Percentiles rank a stretch among this genome's conserved stretches.
Evolutionary conservation across 2,797 vertebrate species (phyloP).

Genomic region (Poeciliopsis presidionis): DNA sequence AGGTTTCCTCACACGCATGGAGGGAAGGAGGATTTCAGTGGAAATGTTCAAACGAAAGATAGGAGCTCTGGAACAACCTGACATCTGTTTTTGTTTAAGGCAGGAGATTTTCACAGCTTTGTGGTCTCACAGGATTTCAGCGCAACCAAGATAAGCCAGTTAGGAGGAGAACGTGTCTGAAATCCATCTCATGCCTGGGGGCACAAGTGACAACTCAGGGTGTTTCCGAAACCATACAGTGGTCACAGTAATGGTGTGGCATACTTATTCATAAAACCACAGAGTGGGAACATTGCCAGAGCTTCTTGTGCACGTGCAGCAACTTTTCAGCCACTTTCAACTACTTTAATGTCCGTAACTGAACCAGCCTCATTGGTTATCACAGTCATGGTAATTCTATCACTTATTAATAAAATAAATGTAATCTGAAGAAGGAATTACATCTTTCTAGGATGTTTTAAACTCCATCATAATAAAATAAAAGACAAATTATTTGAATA

Average conservation of each 20-base stretch:
- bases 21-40: conserved; percentile 61
- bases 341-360: not conserved
- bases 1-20: conserved; percentile 43
- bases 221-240: conserved; percentile 52
- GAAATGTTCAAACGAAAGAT: conserved; percentile 64
- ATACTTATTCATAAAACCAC: conserved; percentile 44
- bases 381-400: not conserved
- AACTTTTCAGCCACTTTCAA: conserved; percentile 3
- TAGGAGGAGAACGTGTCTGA: conserved; percentile 78
- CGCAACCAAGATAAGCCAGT: conserved; percentile 76
- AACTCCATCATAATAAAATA: not conserved
- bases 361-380: not conserved
- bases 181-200: conserved; percentile 68
- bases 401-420: too few species aligned
- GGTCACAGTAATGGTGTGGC: conserved; percentile 49
- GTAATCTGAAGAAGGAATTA: not conserved
- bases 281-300: conserved; percentile 33
- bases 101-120: conserved; percentile 70
- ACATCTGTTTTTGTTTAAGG: conserved; percentile 81
- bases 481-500: not conserved
- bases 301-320: conserved; percentile 9
- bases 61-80: conserved; percentile 68
- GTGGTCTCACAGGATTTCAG: conserved; percentile 74
- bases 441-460: not conserved
- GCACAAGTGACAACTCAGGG: conserved; percentile 58